Evolutionary conservation across 2,888 invertebrate species (phyloP).

Genomic region (Tanypteryx hageni): DNA sequence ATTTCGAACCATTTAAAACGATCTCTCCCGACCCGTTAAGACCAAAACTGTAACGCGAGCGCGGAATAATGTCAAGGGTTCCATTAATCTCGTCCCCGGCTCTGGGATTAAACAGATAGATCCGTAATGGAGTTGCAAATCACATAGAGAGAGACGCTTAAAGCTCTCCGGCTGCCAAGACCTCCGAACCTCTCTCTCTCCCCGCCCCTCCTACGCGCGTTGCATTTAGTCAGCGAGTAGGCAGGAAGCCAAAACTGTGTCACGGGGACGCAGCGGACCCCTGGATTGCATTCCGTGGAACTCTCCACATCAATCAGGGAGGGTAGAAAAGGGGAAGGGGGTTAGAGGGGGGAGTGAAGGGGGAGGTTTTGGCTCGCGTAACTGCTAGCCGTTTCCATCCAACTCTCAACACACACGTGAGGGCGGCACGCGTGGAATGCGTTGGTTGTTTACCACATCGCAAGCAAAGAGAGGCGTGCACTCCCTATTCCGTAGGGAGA

Average conservation of each 20-base stretch:
- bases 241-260: constrained; percentile 50
- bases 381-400: constrained; percentile 16
- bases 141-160: constrained; percentile 8
- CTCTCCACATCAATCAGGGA: constrained; percentile 10
- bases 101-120: not conserved
- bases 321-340: not conserved
- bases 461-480: not conserved
- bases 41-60: constrained; percentile 12
- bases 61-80: constrained; percentile 8
- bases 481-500: not conserved
- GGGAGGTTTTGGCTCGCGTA: not conserved
- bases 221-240: constrained; percentile 19
- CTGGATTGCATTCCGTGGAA: constrained; percentile 30
- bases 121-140: constrained; percentile 30
- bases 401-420: not conserved
- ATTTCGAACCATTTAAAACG: not conserved
- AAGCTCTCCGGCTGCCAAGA: constrained; percentile 10
- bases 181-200: not conserved
- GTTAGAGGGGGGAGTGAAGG: not conserved
- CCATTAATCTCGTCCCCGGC: not conserved
- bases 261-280: constrained; percentile 28
- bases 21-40: not conserved
- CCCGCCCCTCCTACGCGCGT: not conserved
- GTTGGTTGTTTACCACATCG: constrained; percentile 32
- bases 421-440: constrained; percentile 20